A percentile compares a stretch with the other conserved stretches of the same genome.
phyloP scores from a whole-genome alignment of 2,113 vertebrate species.

The Charina bottae region DNA sequence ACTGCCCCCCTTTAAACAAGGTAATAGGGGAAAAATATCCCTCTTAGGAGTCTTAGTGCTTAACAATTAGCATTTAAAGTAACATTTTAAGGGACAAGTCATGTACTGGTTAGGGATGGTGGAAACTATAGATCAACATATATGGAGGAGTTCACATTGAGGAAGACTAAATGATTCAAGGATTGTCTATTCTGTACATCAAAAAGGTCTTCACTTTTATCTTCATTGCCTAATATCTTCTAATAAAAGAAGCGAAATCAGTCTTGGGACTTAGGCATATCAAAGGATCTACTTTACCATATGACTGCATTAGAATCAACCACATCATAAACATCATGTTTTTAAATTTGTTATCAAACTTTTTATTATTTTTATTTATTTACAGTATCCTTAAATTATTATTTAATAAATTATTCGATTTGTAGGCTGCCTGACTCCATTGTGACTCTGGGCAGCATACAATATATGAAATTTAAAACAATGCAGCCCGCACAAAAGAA shows the following conservation, averaged over 20 bases:
- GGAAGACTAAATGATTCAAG: not conserved
- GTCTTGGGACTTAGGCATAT: not conserved
- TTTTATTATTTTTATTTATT: not conserved
- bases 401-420: not conserved
- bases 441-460: not conserved
- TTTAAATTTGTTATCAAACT: not conserved
- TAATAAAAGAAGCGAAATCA: not conserved
- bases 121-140: not conserved
- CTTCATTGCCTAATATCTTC: not conserved
- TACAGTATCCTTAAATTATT: not conserved
- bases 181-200: not conserved
- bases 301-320: not conserved
- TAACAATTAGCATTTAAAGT: not conserved
- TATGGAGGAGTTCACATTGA: not conserved
- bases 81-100: not conserved
- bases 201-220: not conserved
- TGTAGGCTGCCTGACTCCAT: not conserved
- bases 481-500: not conserved
- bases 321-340: not conserved
- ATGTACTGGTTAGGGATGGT: not conserved
- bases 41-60: no score
- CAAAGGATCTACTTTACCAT: not conserved
- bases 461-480: not conserved
- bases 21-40: no score
- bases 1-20: not conserved